phyloP scores from a whole-genome alignment of 2,113 vertebrate species.

The Astur gentilis region DNA sequence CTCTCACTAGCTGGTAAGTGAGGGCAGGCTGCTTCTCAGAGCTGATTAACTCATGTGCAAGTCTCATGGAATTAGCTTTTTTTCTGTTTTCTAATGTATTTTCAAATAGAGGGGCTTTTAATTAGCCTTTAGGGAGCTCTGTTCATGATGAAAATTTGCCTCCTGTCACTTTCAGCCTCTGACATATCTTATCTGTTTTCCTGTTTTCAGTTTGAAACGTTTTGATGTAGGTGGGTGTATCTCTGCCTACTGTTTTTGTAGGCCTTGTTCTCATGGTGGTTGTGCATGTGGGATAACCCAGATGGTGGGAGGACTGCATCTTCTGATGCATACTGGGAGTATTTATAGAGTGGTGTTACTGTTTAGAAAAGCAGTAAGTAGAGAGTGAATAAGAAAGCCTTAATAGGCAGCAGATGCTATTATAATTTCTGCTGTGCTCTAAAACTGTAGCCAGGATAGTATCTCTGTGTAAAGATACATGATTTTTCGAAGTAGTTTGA shows the following conservation, averaged over 20 bases:
- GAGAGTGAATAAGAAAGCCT: not conserved
- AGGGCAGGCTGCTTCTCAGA: not conserved
- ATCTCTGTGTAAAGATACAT: not conserved
- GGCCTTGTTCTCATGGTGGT: not conserved
- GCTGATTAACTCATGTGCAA: not conserved
- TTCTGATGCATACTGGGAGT: not conserved
- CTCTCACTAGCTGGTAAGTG: not conserved
- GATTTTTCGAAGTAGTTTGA: not conserved
- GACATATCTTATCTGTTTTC: not conserved
- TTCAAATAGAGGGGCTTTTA: not conserved
- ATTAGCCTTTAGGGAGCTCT: not conserved
- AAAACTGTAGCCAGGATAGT: not conserved
- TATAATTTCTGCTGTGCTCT: not conserved
- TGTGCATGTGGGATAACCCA: not conserved
- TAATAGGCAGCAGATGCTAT: not conserved
- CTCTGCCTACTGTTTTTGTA: not conserved
- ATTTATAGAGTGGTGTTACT: not conserved
- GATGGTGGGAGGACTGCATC: not conserved
- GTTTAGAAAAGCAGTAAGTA: not conserved
- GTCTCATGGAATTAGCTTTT: not conserved
- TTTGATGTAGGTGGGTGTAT: not conserved
- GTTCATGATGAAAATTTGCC: not conserved
- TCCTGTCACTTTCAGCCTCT: not conserved
- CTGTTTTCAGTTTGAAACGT: not conserved
- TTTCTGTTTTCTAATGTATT: not conserved